Percentiles rank a stretch among this genome's conserved stretches.
phyloP scores from a whole-genome alignment of 2,113 vertebrate genomes.

The Podocnemis expansa region DNA sequence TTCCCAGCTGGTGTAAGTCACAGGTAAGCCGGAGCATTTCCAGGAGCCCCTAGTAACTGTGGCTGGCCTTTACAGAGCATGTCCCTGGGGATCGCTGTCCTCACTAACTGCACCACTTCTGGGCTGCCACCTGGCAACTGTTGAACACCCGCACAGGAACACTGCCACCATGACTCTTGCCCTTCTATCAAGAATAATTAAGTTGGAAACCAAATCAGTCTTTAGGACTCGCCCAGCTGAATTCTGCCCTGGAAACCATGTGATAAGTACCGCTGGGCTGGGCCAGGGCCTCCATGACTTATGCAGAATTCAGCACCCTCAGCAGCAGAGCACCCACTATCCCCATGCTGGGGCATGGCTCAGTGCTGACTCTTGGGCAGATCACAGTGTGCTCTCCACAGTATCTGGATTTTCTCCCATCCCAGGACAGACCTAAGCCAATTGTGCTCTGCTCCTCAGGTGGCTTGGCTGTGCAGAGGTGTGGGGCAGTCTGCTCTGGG shows the following conservation, averaged over 20 bases:
- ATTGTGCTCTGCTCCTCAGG: not conserved
- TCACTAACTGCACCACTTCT: not conserved
- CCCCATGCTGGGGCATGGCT: not conserved
- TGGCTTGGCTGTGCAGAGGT: not conserved
- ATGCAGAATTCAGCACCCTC: not conserved
- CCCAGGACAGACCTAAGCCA: not conserved
- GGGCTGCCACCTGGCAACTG: not conserved
- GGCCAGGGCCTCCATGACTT: not conserved
- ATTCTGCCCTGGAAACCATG: not conserved
- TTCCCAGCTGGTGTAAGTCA: conserved; percentile 50
- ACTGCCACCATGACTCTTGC: no score
- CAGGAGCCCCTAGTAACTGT: not conserved
- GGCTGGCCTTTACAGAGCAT: not conserved
- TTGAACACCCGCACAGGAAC: not conserved
- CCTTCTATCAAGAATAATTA: no score
- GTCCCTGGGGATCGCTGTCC: not conserved
- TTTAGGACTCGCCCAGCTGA: not conserved
- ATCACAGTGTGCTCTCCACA: not conserved
- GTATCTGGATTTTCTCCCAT: not conserved
- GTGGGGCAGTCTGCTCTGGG: not conserved
- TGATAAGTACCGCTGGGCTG: not conserved
- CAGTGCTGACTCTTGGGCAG: not conserved
- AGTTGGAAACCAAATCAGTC: no score
- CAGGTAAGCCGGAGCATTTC: not conserved
- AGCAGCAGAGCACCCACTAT: no score